Evolutionary conservation across 92 coral and sea anemone species (phyloP).

Genomic region (Epizoanthus scotinus): DNA sequence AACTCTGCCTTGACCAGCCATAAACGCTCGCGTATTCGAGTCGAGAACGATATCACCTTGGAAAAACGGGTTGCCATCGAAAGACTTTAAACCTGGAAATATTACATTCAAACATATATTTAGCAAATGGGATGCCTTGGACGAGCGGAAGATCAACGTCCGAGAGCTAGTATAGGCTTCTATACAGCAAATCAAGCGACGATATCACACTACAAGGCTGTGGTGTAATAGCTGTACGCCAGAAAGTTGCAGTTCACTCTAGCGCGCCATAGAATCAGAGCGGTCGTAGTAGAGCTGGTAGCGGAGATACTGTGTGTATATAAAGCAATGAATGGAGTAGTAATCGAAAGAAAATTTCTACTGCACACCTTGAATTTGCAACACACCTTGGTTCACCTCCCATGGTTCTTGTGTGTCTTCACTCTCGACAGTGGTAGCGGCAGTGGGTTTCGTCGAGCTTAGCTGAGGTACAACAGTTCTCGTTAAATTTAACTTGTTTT

Average conservation of each 20-base stretch:
- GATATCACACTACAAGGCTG: no score
- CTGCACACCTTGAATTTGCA: constrained; percentile 61
- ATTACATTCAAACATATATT: constrained; percentile 45
- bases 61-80: constrained; percentile 75
- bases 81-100: constrained; percentile 53
- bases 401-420: constrained; percentile 78
- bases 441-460: constrained; percentile 16
- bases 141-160: constrained; percentile 2
- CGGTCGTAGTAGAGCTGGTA: no score
- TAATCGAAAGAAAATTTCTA: neutral
- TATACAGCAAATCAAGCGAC: no score
- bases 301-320: neutral
- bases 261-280: no score
- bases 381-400: constrained; percentile 90
- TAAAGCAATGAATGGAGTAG: neutral
- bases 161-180: neutral
- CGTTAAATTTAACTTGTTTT: constrained; percentile 34
- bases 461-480: neutral
- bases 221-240: no score
- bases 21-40: constrained; percentile 60
- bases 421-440: neutral
- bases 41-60: constrained; percentile 96
- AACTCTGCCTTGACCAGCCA: constrained; percentile 20
- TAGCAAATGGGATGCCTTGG: constrained; percentile 23
- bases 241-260: no score